Evolutionary conservation across 2,797 vertebrate genomes (phyloP).

Genomic region (Gymnothorax javanicus): DNA sequence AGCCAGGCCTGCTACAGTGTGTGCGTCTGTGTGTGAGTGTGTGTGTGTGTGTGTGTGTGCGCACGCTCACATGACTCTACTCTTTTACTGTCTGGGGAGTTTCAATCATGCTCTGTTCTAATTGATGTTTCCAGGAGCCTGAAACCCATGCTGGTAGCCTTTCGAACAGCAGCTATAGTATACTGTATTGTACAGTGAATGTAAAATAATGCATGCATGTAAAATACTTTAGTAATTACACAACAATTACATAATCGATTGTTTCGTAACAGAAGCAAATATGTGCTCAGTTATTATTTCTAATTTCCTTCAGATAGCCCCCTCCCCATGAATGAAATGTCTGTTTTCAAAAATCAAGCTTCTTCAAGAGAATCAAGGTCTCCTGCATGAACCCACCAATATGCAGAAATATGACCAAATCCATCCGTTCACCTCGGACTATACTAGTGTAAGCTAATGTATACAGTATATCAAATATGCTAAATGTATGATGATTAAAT

Average conservation of each 20-base stretch:
- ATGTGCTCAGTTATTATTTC: not conserved
- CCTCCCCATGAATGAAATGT: not conserved
- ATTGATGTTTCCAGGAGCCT: conserved; percentile 83
- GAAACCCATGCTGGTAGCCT: conserved; percentile 75
- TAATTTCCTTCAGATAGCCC: not conserved
- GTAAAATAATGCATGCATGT: not conserved
- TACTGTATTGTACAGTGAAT: not conserved
- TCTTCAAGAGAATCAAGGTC: not conserved
- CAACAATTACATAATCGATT: not conserved
- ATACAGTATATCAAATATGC: no score
- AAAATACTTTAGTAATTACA: not conserved
- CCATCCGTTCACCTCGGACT: not conserved
- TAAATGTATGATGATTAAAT: no score
- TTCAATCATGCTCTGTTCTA: conserved; percentile 78
- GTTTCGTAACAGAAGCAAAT: not conserved
- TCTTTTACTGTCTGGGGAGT: conserved; percentile 75
- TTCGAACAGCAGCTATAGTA: not conserved
- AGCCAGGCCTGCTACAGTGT: no score
- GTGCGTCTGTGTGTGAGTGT: not conserved
- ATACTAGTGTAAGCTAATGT: not conserved
- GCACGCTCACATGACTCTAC: conserved; percentile 34
- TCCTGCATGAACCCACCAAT: not conserved
- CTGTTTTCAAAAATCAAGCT: not conserved
- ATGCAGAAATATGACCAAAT: not conserved
- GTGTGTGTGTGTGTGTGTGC: conserved; percentile 30